Evolutionary conservation across 1,140 invertebrate species (phyloP).

Genomic region (Pristionchus pacificus): DNA sequence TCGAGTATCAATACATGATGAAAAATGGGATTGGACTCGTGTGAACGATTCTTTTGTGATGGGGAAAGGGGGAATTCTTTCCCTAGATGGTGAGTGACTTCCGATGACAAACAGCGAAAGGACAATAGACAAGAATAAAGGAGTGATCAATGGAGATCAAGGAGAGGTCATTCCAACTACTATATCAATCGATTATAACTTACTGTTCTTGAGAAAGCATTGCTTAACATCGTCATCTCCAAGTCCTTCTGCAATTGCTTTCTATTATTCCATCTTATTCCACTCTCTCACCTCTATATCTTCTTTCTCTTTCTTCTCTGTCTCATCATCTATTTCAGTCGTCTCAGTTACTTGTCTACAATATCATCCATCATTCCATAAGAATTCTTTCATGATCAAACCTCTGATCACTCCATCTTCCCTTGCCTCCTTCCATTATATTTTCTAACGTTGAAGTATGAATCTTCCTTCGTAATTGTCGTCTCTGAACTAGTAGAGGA

Average conservation of each 20-base stretch:
- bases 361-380: constrained; percentile 15
- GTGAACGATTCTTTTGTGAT: too few species aligned
- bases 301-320: constrained; percentile 10
- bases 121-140: too few species aligned
- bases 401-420: not conserved
- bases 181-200: too few species aligned
- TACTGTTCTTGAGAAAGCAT: constrained; percentile 44
- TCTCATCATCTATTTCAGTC: constrained; percentile 6
- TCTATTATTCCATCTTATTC: constrained; percentile 26
- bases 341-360: constrained; percentile 5
- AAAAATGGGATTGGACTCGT: too few species aligned
- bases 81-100: too few species aligned
- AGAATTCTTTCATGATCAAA: not conserved
- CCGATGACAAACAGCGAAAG: too few species aligned
- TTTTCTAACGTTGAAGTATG: constrained; percentile 20
- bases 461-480: constrained; percentile 21
- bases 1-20: too few species aligned
- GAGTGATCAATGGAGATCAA: too few species aligned
- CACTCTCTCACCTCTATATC: constrained; percentile 11
- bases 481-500: constrained; percentile 7
- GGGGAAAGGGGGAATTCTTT: too few species aligned
- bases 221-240: constrained; percentile 33
- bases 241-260: constrained; percentile 11
- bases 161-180: too few species aligned
- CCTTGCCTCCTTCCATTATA: constrained; percentile 7